phyloP scores from a whole-genome alignment of 2,113 vertebrate genomes.

The Sprattus sprattus region DNA sequence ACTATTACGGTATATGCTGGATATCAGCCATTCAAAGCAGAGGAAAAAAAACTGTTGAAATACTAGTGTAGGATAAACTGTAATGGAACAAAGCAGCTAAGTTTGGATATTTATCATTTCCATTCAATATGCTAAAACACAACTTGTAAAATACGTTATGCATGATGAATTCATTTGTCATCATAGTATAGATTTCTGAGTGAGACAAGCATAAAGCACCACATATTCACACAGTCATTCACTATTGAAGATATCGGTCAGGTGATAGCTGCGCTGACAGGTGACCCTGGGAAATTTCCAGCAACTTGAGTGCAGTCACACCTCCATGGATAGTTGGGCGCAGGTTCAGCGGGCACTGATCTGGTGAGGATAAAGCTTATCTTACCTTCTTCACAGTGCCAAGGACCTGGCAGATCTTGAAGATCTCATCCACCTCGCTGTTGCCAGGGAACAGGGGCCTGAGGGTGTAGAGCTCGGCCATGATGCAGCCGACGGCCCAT shows the following conservation, averaged over 20 bases:
- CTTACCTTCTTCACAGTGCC: conserved; percentile 94
- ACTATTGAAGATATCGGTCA: neutral
- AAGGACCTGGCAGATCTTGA: conserved; percentile 98
- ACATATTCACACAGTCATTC: neutral
- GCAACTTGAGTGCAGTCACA: neutral
- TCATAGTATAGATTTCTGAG: neutral
- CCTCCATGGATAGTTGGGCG: neutral
- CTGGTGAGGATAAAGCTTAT: neutral
- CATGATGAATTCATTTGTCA: neutral
- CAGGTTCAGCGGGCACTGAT: neutral
- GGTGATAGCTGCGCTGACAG: neutral
- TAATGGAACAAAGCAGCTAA: neutral
- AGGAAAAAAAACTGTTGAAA: neutral
- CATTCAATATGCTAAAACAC: neutral
- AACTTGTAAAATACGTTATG: neutral
- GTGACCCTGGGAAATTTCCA: neutral
- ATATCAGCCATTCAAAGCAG: neutral
- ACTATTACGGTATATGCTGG: neutral
- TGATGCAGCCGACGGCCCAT: conserved; percentile 97
- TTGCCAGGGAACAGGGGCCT: conserved; percentile 97
- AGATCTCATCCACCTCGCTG: conserved; percentile 97
- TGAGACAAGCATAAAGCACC: neutral
- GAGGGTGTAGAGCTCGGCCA: conserved; percentile 94
- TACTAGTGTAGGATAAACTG: too few relatives aligned
- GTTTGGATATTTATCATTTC: neutral